Base-by-base conservation (phyloP, 1,140 invertebrate species). In the Medauroidea extradentata region DNA sequence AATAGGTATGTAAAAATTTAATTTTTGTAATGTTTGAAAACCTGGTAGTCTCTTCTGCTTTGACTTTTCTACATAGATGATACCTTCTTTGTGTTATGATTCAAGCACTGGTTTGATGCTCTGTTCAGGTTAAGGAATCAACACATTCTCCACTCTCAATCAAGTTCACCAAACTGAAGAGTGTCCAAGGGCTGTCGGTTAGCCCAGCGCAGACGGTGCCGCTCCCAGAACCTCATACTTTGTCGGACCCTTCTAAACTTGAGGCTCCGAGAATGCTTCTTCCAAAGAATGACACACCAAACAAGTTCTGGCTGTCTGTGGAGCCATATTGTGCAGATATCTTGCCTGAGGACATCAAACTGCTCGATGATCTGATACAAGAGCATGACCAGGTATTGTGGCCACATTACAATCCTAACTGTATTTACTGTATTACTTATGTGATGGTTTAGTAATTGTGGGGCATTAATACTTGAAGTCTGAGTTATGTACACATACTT, bases 241-340 rank as follows among this genome's bases (percentile, higher is more conserved):
- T 39, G 7, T 39, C 21, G 41, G 55, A 53, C 54, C 80, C 82
- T 25, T 81, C 85, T 0, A 85, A 85, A 65, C 75, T 84, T 5
- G 85, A 89, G 67, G 71, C 83, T 19, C 81, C 82, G 16, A 83
- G 85, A 65, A 77, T 87, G 29, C 73, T 82, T 34, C 70, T 89
- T 56, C 87, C 88, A 9, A 92, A 93, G 73, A 95, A 96, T 74
- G 94, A 97, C 75, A 91, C 89, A 53, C 91, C 93, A 2, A 93
- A 95, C 69, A 90, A 94, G 74, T 98, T 98, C 79, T 98, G 94
- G 94, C 84, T 89, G 38, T 93, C 91, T 25, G 87, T 97, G 1
- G 94, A 98, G 73, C 89, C 92, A 1, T 98, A 94, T 71, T 96
- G 93, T 77, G 84, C 88, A 43, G 90, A 93, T 52, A 86, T 96